These are phyloP conservation scores for Aviceda subcristata DNA, from an alignment of 2,113 vertebrate species.

Conservation along the genomic window DNA sequence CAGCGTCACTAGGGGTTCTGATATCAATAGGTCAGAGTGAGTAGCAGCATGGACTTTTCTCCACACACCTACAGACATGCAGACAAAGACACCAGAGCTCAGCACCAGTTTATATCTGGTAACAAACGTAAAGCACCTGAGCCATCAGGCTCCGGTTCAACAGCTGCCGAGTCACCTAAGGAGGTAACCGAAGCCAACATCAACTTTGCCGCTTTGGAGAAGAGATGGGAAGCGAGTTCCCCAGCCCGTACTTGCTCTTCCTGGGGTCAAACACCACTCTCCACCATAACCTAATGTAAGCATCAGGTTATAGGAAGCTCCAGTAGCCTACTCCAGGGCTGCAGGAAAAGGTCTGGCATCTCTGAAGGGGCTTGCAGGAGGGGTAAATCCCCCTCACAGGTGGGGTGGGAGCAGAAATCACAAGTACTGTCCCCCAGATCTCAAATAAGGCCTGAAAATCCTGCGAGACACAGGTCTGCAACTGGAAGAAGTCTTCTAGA, in stretches of 20 bases:
- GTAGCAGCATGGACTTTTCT: not conserved
- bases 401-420: not conserved
- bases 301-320: not conserved
- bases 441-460: not conserved
- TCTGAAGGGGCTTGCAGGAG: accelerated
- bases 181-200: not conserved
- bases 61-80: not conserved
- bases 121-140: accelerated
- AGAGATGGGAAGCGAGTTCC: not conserved
- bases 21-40: not conserved
- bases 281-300: too few species aligned
- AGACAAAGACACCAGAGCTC: not conserved
- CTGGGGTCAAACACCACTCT: too few species aligned
- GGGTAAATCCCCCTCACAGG: not conserved
- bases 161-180: not conserved
- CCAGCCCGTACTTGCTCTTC: not conserved
- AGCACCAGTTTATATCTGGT: not conserved
- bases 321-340: not conserved
- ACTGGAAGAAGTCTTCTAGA: not conserved
- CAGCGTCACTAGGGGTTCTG: not conserved
- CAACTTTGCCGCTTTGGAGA: not conserved
- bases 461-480: not conserved
- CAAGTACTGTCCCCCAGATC: not conserved
- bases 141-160: not conserved
- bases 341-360: not conserved